Percentiles rank a stretch among this genome's conserved stretches.
These are phyloP conservation scores for Chrysopa pallens DNA, from an alignment of 1,140 invertebrate species.

Conservation along the genomic window DNA sequence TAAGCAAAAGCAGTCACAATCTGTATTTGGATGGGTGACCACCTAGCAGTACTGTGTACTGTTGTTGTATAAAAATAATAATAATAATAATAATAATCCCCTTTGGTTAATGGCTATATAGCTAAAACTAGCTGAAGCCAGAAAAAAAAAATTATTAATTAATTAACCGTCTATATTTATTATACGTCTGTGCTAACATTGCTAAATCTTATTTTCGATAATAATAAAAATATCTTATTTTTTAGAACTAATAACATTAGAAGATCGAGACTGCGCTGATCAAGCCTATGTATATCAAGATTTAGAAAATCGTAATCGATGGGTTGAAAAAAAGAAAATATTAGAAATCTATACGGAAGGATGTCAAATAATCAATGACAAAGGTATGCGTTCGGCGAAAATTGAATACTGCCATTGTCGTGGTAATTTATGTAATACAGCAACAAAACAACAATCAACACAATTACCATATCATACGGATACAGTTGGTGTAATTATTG, in stretches of 20 bases:
- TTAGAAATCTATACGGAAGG: slow-evolving; percentile 46
- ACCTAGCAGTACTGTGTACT: too few relatives aligned
- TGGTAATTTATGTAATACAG: slow-evolving; percentile 25
- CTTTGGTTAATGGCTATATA: too few relatives aligned
- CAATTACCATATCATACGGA: slow-evolving; percentile 22
- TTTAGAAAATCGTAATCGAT: slow-evolving; percentile 29
- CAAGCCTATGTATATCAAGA: slow-evolving; percentile 44
- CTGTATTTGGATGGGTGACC: too few relatives aligned
- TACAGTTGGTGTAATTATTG: slow-evolving; percentile 32
- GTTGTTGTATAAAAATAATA: too few relatives aligned
- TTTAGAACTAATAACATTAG: slow-evolving; percentile 34
- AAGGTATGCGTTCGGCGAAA: slow-evolving; percentile 29
- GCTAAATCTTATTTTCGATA: too few relatives aligned
- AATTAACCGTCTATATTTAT: too few relatives aligned
- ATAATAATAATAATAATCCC: too few relatives aligned
- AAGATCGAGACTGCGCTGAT: slow-evolving; percentile 48
- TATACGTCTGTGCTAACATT: too few relatives aligned
- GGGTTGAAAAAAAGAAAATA: slow-evolving; percentile 38
- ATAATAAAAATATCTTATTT: too few relatives aligned
- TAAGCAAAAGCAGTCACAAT: too few relatives aligned
- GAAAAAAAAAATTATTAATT: too few relatives aligned
- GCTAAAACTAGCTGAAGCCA: too few relatives aligned
- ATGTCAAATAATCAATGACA: slow-evolving; percentile 38
- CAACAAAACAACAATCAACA: neutral
- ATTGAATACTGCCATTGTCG: slow-evolving; percentile 31